Base-by-base conservation (phyloP, 1,140 invertebrate species). In the Thaumatotibia leucotreta region DNA sequence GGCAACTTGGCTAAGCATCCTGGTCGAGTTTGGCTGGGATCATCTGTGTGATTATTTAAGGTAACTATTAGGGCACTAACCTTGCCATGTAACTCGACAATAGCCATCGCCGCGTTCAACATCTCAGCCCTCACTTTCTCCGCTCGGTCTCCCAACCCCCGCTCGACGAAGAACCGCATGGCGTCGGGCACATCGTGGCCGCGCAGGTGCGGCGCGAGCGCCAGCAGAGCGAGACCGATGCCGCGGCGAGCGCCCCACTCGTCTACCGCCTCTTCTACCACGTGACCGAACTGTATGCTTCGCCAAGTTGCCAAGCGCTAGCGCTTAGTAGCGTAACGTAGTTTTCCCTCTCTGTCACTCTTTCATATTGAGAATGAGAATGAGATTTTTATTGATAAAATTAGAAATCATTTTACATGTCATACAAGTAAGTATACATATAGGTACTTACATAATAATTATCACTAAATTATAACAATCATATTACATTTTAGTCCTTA, bases 71-170 rank as follows among this genome's bases (percentile, higher is more conserved):
- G 14, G 20, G 2, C 27, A 64, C 87, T 88, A 69, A 95, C 94
- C 92, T 98, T 98, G 31, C 98, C 98, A 92, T 99, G 97, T 52
- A 96, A 91, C 86, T 99, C 96, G 1, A 99, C 96, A 62, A 97
- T 94, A 62, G 95, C 95, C 67, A 99, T 93, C n/a, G 98, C 98
- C 29, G 98, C 97, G 67, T 95, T 95, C 52, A 99, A 92, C 98
- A 99, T 99, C 83, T 97, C 94, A 23, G 94, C 94, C 20, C 97
- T 92, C 3, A 99, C 98, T 14, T 93, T 92, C 69, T 95, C 93
- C 83, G 95, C 94, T 17, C 97, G 92, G 92, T 99, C 98, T 2
- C 95, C 95, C 3, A 99, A 92, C 1, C 96, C 97, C 54, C 94
- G 94, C 0, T 95, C 93, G 8, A 99, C 97, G 87, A 98, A 97